phyloP scores from a whole-genome alignment of 2,113 vertebrate genomes.

The Paraplagusia blochii region DNA sequence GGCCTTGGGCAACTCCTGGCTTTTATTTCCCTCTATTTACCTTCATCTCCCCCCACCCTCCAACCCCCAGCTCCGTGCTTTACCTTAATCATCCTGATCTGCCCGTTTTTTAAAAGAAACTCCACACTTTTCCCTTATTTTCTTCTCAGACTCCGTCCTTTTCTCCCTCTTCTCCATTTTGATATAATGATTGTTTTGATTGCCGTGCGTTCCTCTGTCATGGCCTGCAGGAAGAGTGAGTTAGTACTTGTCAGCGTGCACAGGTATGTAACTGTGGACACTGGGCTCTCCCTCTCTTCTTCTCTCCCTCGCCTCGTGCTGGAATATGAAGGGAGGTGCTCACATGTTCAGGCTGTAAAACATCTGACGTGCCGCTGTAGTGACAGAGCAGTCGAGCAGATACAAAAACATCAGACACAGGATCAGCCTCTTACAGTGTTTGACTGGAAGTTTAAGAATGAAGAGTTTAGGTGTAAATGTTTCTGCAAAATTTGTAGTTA shows the following conservation, averaged over 20 bases:
- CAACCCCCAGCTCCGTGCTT: neutral
- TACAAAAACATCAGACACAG: neutral
- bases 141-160: neutral
- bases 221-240: constrained; percentile 76
- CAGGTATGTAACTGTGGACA: constrained; percentile 75
- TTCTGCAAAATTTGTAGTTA: too few relatives aligned
- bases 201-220: constrained; percentile 65
- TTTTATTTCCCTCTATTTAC: constrained; percentile 35
- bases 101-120: neutral
- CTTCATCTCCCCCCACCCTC: neutral
- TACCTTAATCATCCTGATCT: constrained; percentile 16
- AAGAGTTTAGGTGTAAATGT: too few relatives aligned
- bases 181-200: constrained; percentile 66
- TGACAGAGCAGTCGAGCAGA: neutral
- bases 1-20: constrained; percentile 48
- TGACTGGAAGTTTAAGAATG: too few relatives aligned
- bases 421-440: too few relatives aligned
- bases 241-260: constrained; percentile 74
- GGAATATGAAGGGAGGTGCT: constrained; percentile 4
- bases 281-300: constrained; percentile 49
- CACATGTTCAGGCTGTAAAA: constrained; percentile 12
- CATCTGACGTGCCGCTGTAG: neutral
- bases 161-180: constrained; percentile 40
- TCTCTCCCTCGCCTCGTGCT: constrained; percentile 17
- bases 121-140: constrained; percentile 4